Percentiles rank a stretch among this genome's conserved stretches.
phyloP scores from a whole-genome alignment of 2,797 vertebrate genomes.

The Neostethus bicornis region DNA sequence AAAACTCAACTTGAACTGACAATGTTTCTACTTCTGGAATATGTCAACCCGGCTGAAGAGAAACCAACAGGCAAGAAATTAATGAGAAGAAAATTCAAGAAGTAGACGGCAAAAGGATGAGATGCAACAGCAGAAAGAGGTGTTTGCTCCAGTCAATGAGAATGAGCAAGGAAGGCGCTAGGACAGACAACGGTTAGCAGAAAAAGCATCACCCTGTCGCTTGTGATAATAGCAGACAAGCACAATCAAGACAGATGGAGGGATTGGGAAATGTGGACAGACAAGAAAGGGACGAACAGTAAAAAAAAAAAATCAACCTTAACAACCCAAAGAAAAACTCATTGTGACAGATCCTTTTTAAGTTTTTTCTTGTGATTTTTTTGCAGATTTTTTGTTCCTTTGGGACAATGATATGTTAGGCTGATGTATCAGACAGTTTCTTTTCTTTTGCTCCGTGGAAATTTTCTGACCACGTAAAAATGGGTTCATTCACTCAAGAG shows the following conservation, averaged over 20 bases:
- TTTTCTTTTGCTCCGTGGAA: too few relatives aligned
- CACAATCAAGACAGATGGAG: constrained; percentile 29
- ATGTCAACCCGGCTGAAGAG: constrained; percentile 13
- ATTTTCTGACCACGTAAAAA: too few relatives aligned
- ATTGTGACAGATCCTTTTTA: constrained; percentile 2
- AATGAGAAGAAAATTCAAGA: constrained; percentile 38
- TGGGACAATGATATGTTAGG: too few relatives aligned
- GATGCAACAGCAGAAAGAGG: constrained; percentile 30
- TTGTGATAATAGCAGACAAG: constrained; percentile 40
- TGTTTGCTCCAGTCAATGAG: constrained; percentile 47
- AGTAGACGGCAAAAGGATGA: constrained; percentile 32
- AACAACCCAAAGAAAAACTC: constrained; percentile 25
- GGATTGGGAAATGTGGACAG: constrained; percentile 33
- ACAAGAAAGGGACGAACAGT: constrained; percentile 22
- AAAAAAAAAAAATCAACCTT: constrained; percentile 40
- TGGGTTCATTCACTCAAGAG: too few relatives aligned
- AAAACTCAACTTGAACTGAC: constrained; percentile 8
- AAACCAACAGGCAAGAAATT: too few relatives aligned
- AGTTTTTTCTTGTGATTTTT: not conserved
- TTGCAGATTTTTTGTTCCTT: not conserved
- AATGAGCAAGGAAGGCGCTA: constrained; percentile 33
- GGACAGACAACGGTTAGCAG: constrained; percentile 54
- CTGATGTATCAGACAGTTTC: too few relatives aligned
- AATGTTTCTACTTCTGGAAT: constrained; percentile 5
- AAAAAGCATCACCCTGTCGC: constrained; percentile 39